These are phyloP conservation scores for Ceratosolen fusciceps DNA, from an alignment of 1,140 invertebrate species.

Conservation along the genomic window DNA sequence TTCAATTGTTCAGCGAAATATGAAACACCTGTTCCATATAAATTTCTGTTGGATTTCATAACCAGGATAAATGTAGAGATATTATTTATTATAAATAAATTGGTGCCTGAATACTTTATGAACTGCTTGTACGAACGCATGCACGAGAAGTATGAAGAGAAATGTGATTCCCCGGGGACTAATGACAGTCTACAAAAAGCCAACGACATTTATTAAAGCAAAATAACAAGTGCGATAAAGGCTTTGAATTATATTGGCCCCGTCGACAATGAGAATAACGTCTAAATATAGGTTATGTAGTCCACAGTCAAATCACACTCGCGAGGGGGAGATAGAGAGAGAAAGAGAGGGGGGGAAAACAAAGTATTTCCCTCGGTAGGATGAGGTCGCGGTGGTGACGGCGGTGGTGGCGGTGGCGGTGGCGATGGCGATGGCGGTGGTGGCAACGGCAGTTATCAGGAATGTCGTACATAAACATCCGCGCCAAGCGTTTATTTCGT, in stretches of 20 bases:
- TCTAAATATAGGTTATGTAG: background rate
- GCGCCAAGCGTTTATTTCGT: constrained; percentile 28
- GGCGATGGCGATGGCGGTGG: constrained; percentile 47
- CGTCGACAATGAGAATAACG: background rate
- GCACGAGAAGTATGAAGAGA: no score
- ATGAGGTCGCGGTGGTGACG: constrained; percentile 47
- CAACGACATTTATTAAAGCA: no score
- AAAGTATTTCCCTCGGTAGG: constrained; percentile 26
- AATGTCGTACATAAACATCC: constrained; percentile 1
- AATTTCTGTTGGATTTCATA: background rate
- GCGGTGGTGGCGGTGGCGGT: background rate
- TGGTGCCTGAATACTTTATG: no score
- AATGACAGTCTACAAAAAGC: no score
- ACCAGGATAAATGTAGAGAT: no score
- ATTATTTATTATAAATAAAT: no score
- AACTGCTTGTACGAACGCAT: no score
- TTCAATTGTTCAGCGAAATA: background rate
- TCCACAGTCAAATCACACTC: no score
- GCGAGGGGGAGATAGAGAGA: background rate
- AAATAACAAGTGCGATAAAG: no score
- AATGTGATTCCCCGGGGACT: no score
- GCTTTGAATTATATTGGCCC: no score
- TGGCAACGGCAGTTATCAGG: background rate
- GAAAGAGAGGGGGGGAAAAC: constrained; percentile 5
- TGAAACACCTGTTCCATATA: no score